Evolutionary conservation across 2,113 vertebrate genomes (phyloP).

Genomic region (Anhinga anhinga): DNA sequence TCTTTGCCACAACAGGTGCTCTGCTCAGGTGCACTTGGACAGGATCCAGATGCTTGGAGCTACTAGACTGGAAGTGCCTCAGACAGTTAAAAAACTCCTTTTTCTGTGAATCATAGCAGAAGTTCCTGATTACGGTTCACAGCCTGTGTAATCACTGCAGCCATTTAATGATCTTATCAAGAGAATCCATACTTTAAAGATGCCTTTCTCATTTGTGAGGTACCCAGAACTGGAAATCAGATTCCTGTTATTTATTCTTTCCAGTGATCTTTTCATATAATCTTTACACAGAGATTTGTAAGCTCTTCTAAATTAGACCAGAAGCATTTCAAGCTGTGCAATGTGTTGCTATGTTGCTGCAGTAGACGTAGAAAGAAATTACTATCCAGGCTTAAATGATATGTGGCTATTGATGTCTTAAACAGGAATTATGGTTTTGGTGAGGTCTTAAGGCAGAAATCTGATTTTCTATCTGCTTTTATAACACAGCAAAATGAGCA

Average conservation of each 20-base stretch:
- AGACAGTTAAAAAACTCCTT: neutral
- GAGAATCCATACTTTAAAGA: neutral
- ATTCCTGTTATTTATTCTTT: neutral
- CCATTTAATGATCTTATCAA: neutral
- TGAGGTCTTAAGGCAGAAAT: conserved; percentile 12
- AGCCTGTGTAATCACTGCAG: neutral
- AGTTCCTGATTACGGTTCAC: neutral
- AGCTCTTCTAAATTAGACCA: conserved; percentile 31
- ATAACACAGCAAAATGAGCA: conserved; percentile 34
- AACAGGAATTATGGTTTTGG: neutral
- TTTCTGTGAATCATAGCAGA: neutral
- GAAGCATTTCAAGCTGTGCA: neutral
- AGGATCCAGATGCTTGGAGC: neutral
- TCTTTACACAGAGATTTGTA: neutral
- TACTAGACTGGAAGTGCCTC: neutral
- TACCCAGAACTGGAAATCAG: neutral
- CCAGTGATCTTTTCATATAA: neutral
- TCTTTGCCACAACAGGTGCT: neutral
- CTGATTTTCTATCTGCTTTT: conserved; percentile 17
- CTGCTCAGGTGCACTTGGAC: neutral
- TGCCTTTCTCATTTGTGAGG: neutral
- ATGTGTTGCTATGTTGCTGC: neutral
- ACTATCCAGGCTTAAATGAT: neutral
- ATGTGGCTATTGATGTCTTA: neutral
- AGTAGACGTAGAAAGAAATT: neutral